Percentiles rank a stretch among this genome's conserved stretches.
Conservation (phyloP, 2,113 vertebrate genomes). For the Vulpes vulpes region DNA sequence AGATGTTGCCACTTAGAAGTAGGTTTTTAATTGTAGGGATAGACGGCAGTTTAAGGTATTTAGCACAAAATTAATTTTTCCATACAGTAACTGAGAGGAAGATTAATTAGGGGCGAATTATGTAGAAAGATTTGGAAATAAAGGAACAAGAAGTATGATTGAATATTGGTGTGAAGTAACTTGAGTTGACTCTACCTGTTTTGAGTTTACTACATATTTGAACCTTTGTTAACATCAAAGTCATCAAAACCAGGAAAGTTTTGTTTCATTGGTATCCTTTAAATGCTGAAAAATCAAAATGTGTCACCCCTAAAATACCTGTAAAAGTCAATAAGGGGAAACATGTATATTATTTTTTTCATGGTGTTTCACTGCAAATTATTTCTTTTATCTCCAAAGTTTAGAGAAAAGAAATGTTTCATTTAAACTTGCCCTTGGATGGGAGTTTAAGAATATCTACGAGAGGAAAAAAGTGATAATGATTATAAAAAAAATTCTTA, state of each 20-base stretch:
- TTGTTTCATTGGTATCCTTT: constrained; percentile 30
- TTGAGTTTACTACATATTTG: constrained; percentile 25
- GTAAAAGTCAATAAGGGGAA: neutral
- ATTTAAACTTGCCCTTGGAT: constrained; percentile 43
- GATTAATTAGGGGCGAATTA: constrained; percentile 29
- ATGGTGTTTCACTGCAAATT: constrained; percentile 10
- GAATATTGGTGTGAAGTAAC: neutral
- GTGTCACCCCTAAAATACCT: constrained; percentile 28
- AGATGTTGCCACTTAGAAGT: constrained; percentile 14
- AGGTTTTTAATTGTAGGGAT: neutral
- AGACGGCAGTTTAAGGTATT: constrained; percentile 31
- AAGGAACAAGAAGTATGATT: constrained; percentile 10
- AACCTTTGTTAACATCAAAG: constrained; percentile 42
- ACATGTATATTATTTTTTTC: neutral
- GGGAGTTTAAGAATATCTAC: constrained; percentile 9
- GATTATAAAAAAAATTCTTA: neutral
- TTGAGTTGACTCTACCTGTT: neutral
- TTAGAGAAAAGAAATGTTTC: neutral
- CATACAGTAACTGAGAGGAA: neutral
- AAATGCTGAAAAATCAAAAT: constrained; percentile 48
- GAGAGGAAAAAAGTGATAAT: constrained; percentile 27
- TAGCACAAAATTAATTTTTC: constrained; percentile 44
- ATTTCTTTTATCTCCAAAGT: constrained; percentile 31
- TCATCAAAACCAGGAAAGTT: neutral
- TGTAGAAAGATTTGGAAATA: constrained; percentile 43